Evolutionary conservation across 2,888 invertebrate species (phyloP).

Genomic region (Malachius bipustulatus): DNA sequence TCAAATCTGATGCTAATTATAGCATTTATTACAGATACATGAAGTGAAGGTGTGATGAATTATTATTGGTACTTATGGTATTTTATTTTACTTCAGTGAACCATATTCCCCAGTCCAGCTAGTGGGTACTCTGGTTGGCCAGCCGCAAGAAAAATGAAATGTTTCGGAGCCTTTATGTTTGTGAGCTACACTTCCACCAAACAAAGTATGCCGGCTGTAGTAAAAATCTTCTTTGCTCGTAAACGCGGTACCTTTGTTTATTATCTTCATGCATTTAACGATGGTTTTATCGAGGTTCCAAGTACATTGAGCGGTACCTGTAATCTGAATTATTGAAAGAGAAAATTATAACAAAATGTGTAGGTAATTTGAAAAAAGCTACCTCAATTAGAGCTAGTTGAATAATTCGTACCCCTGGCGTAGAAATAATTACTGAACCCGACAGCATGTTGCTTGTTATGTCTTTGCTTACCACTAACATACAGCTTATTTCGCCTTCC

Average conservation of each 20-base stretch:
- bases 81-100: slow-evolving; percentile 22
- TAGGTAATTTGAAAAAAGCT: background rate
- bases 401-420: no score
- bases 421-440: no score
- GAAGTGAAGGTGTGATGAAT: no score
- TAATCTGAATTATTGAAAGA: no score
- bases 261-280: slow-evolving; percentile 12
- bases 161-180: slow-evolving; percentile 14
- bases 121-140: slow-evolving; percentile 22
- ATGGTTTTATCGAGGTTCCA: slow-evolving; percentile 16
- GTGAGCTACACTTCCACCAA: slow-evolving; percentile 17
- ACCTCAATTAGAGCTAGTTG: no score
- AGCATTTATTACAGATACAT: slow-evolving; percentile 1
- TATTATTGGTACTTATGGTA: no score
- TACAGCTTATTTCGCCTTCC: no score
- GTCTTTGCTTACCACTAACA: no score
- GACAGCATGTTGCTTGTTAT: no score
- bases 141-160: slow-evolving; percentile 19
- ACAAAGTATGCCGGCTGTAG: slow-evolving; percentile 21
- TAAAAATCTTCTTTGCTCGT: slow-evolving; percentile 22
- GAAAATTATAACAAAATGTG: no score
- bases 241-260: slow-evolving; percentile 15
- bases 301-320: slow-evolving; percentile 20
- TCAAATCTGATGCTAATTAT: background rate
- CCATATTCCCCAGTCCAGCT: slow-evolving; percentile 24